Evolutionary conservation across 1,140 invertebrate species (phyloP), one percentile per base, ranked within the genome.

Genomic region (Pogonognathellus flavescens): DNA sequence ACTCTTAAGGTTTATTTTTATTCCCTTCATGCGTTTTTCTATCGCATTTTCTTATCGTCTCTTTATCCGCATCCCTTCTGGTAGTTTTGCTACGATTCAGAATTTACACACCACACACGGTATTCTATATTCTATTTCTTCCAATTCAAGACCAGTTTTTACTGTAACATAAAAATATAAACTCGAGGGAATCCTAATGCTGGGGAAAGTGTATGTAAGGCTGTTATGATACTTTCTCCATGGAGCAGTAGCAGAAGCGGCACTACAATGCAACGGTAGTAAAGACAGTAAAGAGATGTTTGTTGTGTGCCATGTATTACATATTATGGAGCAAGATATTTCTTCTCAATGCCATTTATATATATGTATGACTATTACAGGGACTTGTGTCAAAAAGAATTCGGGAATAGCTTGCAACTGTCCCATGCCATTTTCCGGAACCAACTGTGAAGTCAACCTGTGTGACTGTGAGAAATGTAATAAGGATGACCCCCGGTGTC

Each of bases 381-480:
- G 85, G 25, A 89, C 83, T 18, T 90, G 90, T 81, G 53, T 88
- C 10, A 87, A 86, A 53, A 86, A 62, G 62, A 82, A 60, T 14
- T 84, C 85, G 8, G 84, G 84, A 59, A 89, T 90, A 9, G 88
- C 88, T 0, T 93, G 92, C 86, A 87, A 89, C 9, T 94, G 93
- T 82, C 89, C 90, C 9, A 87, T 89, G 0, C 92, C 92, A 31
- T 94, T 91, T 88, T 91, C 91, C 3, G 94, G 94, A 3, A 90
- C 91, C 49, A 90, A 91, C 22, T 94, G 94, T 89, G 93, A 94
- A 88, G 88, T 88, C 16, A 91, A 92, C 87, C 89, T 90, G 0
- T 94, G 93, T 87, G 89, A 90, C 10, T 90, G 91, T 84, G 80
- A 89, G 11, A 89, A 90, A 13, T 87, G 88, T 60, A 89, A 86